A percentile compares a stretch with the other conserved stretches of the same genome.
These are phyloP conservation scores for Podarcis lilfordi DNA, from an alignment of 2,797 vertebrate species.

Conservation along the genomic window DNA sequence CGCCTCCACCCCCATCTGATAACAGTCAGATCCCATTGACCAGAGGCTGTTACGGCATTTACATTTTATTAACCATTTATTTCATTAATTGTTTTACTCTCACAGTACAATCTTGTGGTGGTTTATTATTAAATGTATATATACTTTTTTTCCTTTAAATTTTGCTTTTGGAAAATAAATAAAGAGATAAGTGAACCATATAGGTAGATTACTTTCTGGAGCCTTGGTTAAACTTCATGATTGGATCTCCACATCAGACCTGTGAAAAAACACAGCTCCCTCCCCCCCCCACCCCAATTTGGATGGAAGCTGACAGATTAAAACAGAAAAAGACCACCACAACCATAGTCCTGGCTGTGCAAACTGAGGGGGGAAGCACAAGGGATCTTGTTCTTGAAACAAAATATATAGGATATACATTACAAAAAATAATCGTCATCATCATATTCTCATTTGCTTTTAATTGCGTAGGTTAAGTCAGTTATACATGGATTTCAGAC, in stretches of 20 bases:
- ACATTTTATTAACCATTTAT: conserved; percentile 77
- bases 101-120: conserved; percentile 64
- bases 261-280: conserved; percentile 29
- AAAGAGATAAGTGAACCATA: conserved; percentile 70
- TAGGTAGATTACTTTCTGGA: conserved; percentile 61
- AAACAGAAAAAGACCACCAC: not conserved
- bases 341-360: conserved; percentile 1
- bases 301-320: conserved; percentile 39
- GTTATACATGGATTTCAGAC: conserved; percentile 29
- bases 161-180: conserved; percentile 79
- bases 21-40: not conserved
- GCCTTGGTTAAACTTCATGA: conserved; percentile 74
- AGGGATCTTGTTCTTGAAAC: conserved; percentile 43
- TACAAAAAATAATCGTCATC: conserved; percentile 35
- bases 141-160: conserved; percentile 27
- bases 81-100: conserved; percentile 60
- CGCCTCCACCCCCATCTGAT: not conserved
- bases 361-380: conserved; percentile 27
- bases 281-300: not conserved
- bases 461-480: conserved; percentile 38
- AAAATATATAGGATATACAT: conserved; percentile 37
- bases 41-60: conserved; percentile 22
- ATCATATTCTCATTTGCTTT: not conserved
- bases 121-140: conserved; percentile 24
- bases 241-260: conserved; percentile 67